A percentile compares a stretch with the other conserved stretches of the same genome.
Evolutionary conservation across 2,797 vertebrate genomes (phyloP).

Genomic region (Valencia hispanica): DNA sequence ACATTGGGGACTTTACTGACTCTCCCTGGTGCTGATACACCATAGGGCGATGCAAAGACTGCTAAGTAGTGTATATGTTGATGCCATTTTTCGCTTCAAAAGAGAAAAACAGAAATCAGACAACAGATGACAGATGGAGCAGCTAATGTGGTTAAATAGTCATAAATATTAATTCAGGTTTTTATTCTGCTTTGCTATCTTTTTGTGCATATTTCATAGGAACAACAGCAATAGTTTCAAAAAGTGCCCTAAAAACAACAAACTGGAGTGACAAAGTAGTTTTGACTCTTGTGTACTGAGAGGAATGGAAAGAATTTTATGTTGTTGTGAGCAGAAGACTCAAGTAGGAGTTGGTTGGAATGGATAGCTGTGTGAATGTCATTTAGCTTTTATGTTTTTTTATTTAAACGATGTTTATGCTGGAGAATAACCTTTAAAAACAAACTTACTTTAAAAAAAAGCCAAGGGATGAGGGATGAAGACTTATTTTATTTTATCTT

Average conservation of each 20-base stretch:
- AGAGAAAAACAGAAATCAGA: neutral
- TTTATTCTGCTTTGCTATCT: neutral
- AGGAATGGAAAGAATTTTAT: neutral
- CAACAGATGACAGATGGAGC: conserved; percentile 8
- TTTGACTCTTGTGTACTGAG: neutral
- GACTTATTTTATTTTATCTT: neutral
- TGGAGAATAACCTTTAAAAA: neutral
- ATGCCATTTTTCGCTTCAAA: conserved; percentile 3
- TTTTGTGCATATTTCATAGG: neutral
- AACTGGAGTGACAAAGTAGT: neutral
- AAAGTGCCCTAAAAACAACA: neutral
- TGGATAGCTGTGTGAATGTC: neutral
- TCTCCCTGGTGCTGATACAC: conserved; percentile 54
- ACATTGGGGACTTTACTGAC: conserved; percentile 54
- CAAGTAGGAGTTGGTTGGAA: neutral
- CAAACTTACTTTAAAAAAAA: neutral
- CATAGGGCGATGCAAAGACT: conserved; percentile 32
- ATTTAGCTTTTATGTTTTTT: neutral
- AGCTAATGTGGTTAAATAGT: conserved; percentile 3
- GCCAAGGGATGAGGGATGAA: neutral
- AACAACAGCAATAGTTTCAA: neutral
- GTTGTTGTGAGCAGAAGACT: neutral
- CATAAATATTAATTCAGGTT: neutral
- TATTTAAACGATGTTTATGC: neutral
- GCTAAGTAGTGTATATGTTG: conserved; percentile 25